Conservation (phyloP, 2,888 invertebrate genomes). For the Emesis castigata region DNA sequence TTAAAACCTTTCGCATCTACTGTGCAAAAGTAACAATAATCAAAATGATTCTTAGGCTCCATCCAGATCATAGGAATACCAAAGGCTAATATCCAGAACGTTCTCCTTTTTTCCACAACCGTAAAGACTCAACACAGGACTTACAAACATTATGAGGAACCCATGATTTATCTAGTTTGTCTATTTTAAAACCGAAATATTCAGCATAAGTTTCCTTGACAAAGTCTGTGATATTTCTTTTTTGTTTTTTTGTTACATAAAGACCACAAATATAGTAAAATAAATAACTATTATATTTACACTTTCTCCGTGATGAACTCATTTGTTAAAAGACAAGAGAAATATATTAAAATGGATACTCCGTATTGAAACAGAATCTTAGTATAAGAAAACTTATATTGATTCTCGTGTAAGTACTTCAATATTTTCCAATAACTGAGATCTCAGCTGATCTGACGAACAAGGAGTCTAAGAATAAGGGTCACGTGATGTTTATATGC, state of each 20-base stretch:
- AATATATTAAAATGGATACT: neutral
- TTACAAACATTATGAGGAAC: constrained; percentile 20
- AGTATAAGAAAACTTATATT: no score
- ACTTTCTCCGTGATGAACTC: neutral
- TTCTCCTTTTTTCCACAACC: constrained; percentile 15
- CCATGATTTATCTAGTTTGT: constrained; percentile 21
- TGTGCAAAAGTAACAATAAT: constrained; percentile 1
- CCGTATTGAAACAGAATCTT: neutral
- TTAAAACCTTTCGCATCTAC: constrained; percentile 7
- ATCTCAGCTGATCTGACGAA: neutral
- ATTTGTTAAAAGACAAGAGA: neutral
- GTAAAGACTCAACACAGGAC: constrained; percentile 19
- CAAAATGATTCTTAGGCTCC: constrained; percentile 14
- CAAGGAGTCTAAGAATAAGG: constrained; percentile 6
- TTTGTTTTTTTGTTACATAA: constrained; percentile 21
- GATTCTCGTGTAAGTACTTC: neutral
- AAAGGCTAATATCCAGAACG: constrained; percentile 18
- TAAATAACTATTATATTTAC: constrained; percentile 12
- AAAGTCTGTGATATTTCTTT: constrained; percentile 22
- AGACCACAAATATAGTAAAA: constrained; percentile 20
- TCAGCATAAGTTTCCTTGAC: constrained; percentile 20
- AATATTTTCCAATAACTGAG: neutral
- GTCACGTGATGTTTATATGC: constrained; percentile 12
- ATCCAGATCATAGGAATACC: constrained; percentile 35
- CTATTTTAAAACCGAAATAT: constrained; percentile 19